A percentile compares a stretch with the other conserved stretches of the same genome.
Evolutionary conservation across 1,140 invertebrate genomes (phyloP).

Genomic region (Aphaenogaster rudis): DNA sequence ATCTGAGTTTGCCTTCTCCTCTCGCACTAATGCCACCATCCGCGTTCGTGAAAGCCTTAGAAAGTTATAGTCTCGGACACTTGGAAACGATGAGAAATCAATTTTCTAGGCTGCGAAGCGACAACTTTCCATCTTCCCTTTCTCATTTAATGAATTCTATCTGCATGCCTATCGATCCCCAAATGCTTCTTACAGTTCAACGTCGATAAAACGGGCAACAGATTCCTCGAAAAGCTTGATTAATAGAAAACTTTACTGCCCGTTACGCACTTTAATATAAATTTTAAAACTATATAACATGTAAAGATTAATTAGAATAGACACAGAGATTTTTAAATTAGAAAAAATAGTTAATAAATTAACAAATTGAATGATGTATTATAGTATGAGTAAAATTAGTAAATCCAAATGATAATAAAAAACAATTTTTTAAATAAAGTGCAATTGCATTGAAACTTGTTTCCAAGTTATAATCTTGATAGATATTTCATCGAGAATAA

Average conservation of each 20-base stretch:
- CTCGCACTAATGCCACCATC: conserved; percentile 13
- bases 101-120: conserved; percentile 65
- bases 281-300: background rate
- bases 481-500: background rate
- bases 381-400: background rate
- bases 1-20: conserved; percentile 40
- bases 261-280: background rate
- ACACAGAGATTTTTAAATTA: background rate
- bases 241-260: conserved; percentile 20
- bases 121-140: conserved; percentile 66
- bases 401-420: background rate
- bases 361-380: background rate
- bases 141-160: conserved; percentile 64
- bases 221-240: background rate
- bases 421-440: background rate
- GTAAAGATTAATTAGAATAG: background rate
- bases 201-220: conserved; percentile 1
- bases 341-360: background rate
- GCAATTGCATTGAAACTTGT: background rate
- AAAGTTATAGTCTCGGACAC: conserved; percentile 50
- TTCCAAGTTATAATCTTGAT: background rate
- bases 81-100: conserved; percentile 62
- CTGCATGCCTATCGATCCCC: conserved; percentile 39
- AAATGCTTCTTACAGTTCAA: conserved; percentile 2
- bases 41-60: conserved; percentile 16